phyloP scores from a whole-genome alignment of 1,140 invertebrate species.

The Trichonephila inaurata region DNA sequence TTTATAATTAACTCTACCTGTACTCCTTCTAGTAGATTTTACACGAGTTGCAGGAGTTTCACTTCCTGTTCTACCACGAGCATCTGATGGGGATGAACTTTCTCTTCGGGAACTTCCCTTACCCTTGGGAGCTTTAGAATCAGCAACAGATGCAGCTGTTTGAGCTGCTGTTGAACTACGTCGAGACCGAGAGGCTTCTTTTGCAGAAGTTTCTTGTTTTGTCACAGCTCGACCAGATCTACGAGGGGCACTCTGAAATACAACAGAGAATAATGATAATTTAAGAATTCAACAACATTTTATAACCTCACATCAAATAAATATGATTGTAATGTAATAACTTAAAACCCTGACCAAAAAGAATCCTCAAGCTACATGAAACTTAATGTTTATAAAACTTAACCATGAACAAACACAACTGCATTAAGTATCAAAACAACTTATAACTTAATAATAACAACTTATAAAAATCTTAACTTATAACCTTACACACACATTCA shows the following conservation, averaged over 20 bases:
- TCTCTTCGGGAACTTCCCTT: slow-evolving; percentile 39
- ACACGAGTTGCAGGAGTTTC: slow-evolving; percentile 76
- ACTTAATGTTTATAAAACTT: too few species aligned
- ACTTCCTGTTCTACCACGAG: background rate
- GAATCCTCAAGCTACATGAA: too few species aligned
- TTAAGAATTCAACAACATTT: background rate
- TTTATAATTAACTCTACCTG: slow-evolving; percentile 72
- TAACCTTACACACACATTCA: too few species aligned
- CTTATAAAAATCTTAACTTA: too few species aligned
- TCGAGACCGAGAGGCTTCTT: slow-evolving; percentile 39
- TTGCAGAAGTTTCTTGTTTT: slow-evolving; percentile 46
- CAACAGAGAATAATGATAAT: background rate
- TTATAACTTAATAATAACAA: too few species aligned
- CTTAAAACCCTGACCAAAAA: too few species aligned
- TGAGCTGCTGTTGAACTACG: slow-evolving; percentile 67
- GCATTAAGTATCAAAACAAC: too few species aligned
- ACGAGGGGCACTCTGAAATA: slow-evolving; percentile 33
- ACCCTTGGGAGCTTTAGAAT: slow-evolving; percentile 67
- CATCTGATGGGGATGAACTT: slow-evolving; percentile 61
- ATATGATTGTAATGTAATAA: too few species aligned
- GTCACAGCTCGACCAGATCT: slow-evolving; percentile 66
- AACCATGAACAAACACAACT: too few species aligned
- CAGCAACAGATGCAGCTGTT: slow-evolving; percentile 67
- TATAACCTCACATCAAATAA: too few species aligned
- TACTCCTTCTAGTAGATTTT: slow-evolving; percentile 62